phyloP scores from a whole-genome alignment of 2,888 invertebrate species.

The Epiblema foenella region DNA sequence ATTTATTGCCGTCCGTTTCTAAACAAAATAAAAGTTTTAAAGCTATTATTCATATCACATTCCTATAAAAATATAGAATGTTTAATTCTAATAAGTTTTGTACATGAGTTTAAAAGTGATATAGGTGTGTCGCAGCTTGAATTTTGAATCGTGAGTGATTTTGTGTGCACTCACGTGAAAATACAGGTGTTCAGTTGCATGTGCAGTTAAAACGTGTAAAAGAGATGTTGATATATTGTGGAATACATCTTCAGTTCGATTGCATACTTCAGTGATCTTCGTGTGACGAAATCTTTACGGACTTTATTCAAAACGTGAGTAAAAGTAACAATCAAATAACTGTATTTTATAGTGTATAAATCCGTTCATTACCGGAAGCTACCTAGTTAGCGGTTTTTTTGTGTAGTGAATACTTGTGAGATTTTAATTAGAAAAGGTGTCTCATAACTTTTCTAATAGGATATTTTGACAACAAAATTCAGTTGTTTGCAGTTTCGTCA shows the following conservation, averaged over 20 bases:
- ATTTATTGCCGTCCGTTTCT: conserved; percentile 43
- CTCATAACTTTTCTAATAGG: conserved; percentile 53
- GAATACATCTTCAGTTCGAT: conserved; percentile 55
- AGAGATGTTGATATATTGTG: conserved; percentile 55
- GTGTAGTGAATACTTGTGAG: conserved; percentile 52
- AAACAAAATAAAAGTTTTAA: conserved; percentile 32
- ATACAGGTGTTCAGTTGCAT: conserved; percentile 61
- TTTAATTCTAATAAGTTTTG: conserved; percentile 42
- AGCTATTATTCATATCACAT: neutral
- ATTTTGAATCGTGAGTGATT: conserved; percentile 72
- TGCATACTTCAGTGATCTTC: conserved; percentile 70
- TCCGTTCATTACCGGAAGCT: conserved; percentile 17
- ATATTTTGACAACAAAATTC: conserved; percentile 49
- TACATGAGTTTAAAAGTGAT: conserved; percentile 37
- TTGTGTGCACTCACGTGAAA: conserved; percentile 71
- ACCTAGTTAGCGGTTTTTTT: conserved; percentile 42
- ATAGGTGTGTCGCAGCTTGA: conserved; percentile 73
- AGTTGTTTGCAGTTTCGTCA: conserved; percentile 28
- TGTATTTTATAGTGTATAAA: conserved; percentile 53
- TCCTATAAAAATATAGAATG: conserved; percentile 42
- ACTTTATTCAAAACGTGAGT: conserved; percentile 71
- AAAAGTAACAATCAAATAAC: conserved; percentile 69
- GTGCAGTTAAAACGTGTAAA: conserved; percentile 55
- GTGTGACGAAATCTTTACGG: conserved; percentile 61
- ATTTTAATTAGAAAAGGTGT: conserved; percentile 54